Evolutionary conservation across 2,113 vertebrate species (phyloP).

Genomic region (Lethenteron camtschaticum): DNA sequence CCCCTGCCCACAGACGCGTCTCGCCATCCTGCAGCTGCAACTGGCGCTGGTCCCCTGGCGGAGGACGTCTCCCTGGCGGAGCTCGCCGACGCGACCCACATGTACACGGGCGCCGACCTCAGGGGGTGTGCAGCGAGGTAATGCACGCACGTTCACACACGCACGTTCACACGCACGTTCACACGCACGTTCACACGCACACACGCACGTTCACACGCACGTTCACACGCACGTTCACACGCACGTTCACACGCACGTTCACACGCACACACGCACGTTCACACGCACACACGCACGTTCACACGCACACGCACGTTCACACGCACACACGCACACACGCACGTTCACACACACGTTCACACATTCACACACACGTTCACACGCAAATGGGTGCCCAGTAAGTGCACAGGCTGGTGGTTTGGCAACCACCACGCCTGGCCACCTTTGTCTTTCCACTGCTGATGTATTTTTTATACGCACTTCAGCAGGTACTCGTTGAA

Average conservation of each 20-base stretch:
- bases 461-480: too few species aligned
- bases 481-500: too few species aligned
- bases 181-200: not conserved
- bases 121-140: conserved; percentile 56
- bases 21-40: not conserved
- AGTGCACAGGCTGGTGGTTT: too few species aligned
- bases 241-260: not conserved
- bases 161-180: not conserved
- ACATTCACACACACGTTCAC: not conserved
- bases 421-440: too few species aligned
- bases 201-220: not conserved
- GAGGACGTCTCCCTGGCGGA: conserved; percentile 23
- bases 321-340: not conserved
- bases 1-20: not conserved
- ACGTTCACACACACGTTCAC: not conserved
- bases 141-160: not conserved
- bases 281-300: not conserved
- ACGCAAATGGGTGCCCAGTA: not conserved
- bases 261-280: not conserved
- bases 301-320: not conserved
- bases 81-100: conserved; percentile 52
- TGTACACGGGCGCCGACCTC: conserved; percentile 77
- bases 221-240: not conserved
- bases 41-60: conserved; percentile 30
- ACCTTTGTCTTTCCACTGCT: too few species aligned